These are phyloP conservation scores for Halyomorpha halys DNA, from an alignment of 1,140 invertebrate genomes.

Conservation along the genomic window DNA sequence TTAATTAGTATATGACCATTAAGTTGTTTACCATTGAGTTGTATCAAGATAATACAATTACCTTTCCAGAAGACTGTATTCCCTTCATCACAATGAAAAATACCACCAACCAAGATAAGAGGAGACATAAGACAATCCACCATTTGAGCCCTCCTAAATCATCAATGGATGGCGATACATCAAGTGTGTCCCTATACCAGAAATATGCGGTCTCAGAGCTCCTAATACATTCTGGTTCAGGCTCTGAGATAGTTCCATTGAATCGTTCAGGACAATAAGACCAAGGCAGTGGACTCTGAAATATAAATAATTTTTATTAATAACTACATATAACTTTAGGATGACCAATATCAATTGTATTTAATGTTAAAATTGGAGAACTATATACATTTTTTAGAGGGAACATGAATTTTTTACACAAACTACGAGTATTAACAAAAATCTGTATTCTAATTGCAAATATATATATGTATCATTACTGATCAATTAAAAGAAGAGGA, in stretches of 20 bases:
- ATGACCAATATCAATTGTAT: too few species aligned
- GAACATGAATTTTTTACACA: too few species aligned
- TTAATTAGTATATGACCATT: neutral
- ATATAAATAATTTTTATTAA: conserved; percentile 22
- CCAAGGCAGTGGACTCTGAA: conserved; percentile 71
- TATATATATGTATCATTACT: too few species aligned
- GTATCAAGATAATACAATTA: conserved; percentile 33
- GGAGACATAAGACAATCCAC: conserved; percentile 88
- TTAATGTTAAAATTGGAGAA: too few species aligned
- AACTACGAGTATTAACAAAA: too few species aligned
- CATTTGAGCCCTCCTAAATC: conserved; percentile 74
- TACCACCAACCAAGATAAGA: conserved; percentile 87
- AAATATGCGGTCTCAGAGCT: conserved; percentile 80
- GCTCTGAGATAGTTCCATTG: conserved; percentile 52
- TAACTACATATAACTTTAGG: too few species aligned
- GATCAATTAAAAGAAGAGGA: too few species aligned
- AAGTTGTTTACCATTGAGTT: neutral
- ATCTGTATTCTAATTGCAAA: too few species aligned
- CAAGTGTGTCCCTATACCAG: conserved; percentile 78
- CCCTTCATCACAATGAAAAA: conserved; percentile 98
- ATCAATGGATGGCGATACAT: conserved; percentile 71
- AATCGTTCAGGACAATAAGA: conserved; percentile 58
- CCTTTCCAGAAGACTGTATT: conserved; percentile 94
- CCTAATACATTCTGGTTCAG: conserved; percentile 58
- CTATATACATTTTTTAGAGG: too few species aligned